Percentiles rank a stretch among this genome's conserved stretches.
These are phyloP conservation scores for Zygaena filipendulae DNA, from an alignment of 2,888 invertebrate genomes.

Conservation along the genomic window DNA sequence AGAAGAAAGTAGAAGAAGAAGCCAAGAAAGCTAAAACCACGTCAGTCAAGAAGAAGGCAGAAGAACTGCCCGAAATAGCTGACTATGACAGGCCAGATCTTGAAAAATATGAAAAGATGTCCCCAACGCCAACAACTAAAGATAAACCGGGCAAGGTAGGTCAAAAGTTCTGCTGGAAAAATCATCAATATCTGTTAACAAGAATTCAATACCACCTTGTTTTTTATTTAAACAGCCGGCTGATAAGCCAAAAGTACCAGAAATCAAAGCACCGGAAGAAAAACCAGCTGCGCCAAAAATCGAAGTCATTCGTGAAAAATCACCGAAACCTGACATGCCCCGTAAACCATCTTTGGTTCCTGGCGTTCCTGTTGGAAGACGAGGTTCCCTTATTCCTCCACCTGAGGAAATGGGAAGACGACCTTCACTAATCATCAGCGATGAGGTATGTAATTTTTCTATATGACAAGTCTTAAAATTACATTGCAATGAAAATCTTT, in stretches of 20 bases:
- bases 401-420: slow-evolving; percentile 89
- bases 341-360: slow-evolving; percentile 82
- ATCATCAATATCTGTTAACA: neutral
- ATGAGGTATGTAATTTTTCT: slow-evolving; percentile 79
- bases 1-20: slow-evolving; percentile 55
- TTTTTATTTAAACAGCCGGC: slow-evolving; percentile 19
- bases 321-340: slow-evolving; percentile 71
- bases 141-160: slow-evolving; percentile 61
- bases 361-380: slow-evolving; percentile 50
- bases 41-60: slow-evolving; percentile 62
- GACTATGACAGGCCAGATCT: slow-evolving; percentile 82
- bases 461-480: too few species aligned
- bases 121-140: slow-evolving; percentile 57
- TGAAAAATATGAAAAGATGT: slow-evolving; percentile 73
- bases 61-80: slow-evolving; percentile 71
- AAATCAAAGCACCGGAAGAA: slow-evolving; percentile 75
- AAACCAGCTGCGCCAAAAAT: slow-evolving; percentile 80
- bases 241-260: slow-evolving; percentile 55
- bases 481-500: slow-evolving; percentile 7
- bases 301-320: slow-evolving; percentile 85
- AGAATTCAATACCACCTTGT: too few species aligned
- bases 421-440: slow-evolving; percentile 91
- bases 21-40: slow-evolving; percentile 57
- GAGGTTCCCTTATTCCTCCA: slow-evolving; percentile 90
- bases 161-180: slow-evolving; percentile 47